Evolutionary conservation across 2,888 invertebrate species (phyloP).

Genomic region (Oligia strigilis): DNA sequence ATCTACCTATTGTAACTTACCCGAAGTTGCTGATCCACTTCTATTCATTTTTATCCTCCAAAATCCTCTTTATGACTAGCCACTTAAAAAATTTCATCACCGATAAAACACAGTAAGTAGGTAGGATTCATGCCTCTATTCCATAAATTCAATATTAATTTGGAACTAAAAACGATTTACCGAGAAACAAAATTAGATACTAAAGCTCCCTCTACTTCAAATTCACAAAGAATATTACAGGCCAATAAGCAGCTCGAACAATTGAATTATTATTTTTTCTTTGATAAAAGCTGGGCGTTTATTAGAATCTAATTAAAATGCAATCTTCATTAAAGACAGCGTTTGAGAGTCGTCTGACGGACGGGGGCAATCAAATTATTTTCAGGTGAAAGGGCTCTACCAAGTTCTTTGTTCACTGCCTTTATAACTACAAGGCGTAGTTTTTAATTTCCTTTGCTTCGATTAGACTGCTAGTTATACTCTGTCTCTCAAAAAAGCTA

Average conservation of each 20-base stretch:
- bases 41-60: not conserved
- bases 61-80: not conserved
- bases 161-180: slow-evolving; percentile 13
- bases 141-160: not conserved
- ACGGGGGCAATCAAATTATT: slow-evolving; percentile 63
- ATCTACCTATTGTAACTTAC: not conserved
- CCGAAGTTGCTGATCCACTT: not conserved
- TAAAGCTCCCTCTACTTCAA: not conserved
- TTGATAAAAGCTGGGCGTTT: slow-evolving; percentile 36
- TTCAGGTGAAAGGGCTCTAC: slow-evolving; percentile 47
- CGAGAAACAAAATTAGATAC: not conserved
- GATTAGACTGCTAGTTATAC: not conserved
- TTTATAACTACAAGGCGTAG: slow-evolving; percentile 28
- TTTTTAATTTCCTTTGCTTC: slow-evolving; percentile 36
- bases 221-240: slow-evolving; percentile 16
- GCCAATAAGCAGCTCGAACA: slow-evolving; percentile 14
- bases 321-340: slow-evolving; percentile 37
- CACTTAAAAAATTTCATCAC: not conserved
- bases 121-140: not conserved
- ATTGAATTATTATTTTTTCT: slow-evolving; percentile 10
- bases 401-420: slow-evolving; percentile 41
- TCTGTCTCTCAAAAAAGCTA: not conserved
- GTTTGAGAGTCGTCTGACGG: slow-evolving; percentile 51
- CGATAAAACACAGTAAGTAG: not conserved
- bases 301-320: slow-evolving; percentile 68